These are phyloP conservation scores for Aphrophora alni DNA, from an alignment of 2,888 invertebrate species.

Conservation along the genomic window DNA sequence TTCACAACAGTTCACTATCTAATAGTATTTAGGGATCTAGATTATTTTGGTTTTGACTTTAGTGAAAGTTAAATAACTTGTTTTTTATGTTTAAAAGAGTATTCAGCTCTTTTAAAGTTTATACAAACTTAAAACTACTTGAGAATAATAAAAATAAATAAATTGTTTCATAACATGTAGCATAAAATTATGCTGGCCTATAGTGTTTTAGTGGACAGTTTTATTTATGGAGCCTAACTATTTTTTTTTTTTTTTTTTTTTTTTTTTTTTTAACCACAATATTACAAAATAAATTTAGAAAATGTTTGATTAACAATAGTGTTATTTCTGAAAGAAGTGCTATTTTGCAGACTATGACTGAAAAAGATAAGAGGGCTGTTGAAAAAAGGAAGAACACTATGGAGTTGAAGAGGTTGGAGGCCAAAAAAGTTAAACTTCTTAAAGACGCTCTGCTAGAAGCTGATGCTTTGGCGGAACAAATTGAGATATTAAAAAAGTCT, in stretches of 20 bases:
- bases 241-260: no score
- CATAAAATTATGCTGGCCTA: neutral
- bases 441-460: constrained; percentile 7
- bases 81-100: no score
- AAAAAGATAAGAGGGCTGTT: neutral
- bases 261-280: neutral
- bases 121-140: neutral
- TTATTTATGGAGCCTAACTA: no score
- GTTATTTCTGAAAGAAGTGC: no score
- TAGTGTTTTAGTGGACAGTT: neutral
- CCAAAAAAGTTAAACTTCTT: neutral
- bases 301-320: no score
- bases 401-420: constrained; percentile 10
- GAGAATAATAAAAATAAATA: neutral
- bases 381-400: constrained; percentile 10
- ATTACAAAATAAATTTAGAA: neutral
- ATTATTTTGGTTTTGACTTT: no score
- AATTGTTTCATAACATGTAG: neutral
- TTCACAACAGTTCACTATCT: neutral
- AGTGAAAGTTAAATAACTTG: neutral
- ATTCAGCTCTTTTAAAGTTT: no score
- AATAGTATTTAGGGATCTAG: neutral
- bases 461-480: neutral
- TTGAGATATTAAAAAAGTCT: neutral
- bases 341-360: neutral